Base-by-base conservation (phyloP, 1,140 invertebrate genomes). In the Schlechtendalia chinensis region DNA sequence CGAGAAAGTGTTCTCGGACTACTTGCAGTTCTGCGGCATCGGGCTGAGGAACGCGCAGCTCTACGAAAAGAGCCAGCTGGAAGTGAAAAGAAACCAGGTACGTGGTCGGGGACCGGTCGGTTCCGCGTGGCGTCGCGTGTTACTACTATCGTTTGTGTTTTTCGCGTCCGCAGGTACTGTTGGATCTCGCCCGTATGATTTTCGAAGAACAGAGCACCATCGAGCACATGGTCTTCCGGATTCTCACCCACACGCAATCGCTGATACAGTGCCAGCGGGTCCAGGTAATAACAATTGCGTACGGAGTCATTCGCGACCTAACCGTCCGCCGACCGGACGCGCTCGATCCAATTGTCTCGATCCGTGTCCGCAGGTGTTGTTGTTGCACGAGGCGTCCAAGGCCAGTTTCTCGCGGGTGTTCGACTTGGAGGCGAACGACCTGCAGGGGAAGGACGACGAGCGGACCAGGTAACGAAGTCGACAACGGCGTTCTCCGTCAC, bases 201-300 rank as follows among this genome's bases (percentile, higher is more conserved):
- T 98, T 98, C 86, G 96, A 97, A 85, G 96, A 98, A 86, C 96
- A 98, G 87, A 96, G 94, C 86, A 97, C 95, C 82, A 95, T 98
- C 83, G 96, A 97, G 84, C 94, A 94, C 85, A 94, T 97, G 89
- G 95, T 98, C 82, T 91, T 96, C 83, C 91, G 96, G 86, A 98
- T 98, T 85, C 89, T 98, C 84, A 94, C 94, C 54, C 95, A 98
- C 86, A 97, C 94, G 56, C 95, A 97, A 86, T 96, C 94, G 82
- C 88, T 98, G 27, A 94, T 98, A 83, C 93, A 96, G 85, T 97
- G 96, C 88, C 93, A 97, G 86, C 89, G 95, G 82, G 94, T 95
- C 69, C 94, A 96, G 90, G 93, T 94, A 85, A 50, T n/a, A n/a
- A n/a, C n/a, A n/a, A n/a, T n/a, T n/a, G n/a, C n/a, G n/a, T n/a